Percentiles rank a stretch among this genome's conserved stretches.
Conservation (phyloP, 2,888 invertebrate genomes). For the Orthonevra nobilis region DNA sequence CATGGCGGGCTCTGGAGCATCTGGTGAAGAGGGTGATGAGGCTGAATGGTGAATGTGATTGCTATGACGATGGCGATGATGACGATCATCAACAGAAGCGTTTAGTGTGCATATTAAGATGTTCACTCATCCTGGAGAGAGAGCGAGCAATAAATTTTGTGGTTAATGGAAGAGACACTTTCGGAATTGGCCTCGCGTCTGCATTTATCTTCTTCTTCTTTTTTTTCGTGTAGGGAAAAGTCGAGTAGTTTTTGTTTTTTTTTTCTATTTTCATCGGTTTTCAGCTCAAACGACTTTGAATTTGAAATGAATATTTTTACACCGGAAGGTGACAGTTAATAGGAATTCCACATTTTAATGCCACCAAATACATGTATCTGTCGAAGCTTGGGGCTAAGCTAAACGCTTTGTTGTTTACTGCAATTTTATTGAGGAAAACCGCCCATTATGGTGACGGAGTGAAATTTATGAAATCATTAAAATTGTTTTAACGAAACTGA, state of each 20-base stretch:
- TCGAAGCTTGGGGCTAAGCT: no score
- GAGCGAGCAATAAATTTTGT: slow-evolving; percentile 65
- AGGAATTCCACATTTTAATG: no score
- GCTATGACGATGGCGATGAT: slow-evolving; percentile 56
- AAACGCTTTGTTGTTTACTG: no score
- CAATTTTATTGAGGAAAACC: no score
- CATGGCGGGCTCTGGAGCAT: slow-evolving; percentile 35
- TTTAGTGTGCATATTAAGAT: slow-evolving; percentile 68
- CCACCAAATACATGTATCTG: no score
- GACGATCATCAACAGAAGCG: slow-evolving; percentile 66
- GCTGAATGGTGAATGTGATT: slow-evolving; percentile 5
- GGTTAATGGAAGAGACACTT: slow-evolving; percentile 69
- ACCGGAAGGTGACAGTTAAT: slow-evolving; percentile 63
- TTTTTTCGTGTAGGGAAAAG: slow-evolving; percentile 7
- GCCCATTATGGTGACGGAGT: no score
- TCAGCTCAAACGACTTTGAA: neutral
- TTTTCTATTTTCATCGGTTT: no score
- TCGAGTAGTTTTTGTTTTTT: slow-evolving; percentile 25
- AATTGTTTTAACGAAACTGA: no score
- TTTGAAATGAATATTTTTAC: slow-evolving; percentile 27
- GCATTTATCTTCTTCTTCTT: slow-evolving; percentile 39
- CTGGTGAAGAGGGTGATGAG: slow-evolving; percentile 36
- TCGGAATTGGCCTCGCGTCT: slow-evolving; percentile 57
- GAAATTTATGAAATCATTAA: no score
- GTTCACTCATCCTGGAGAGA: slow-evolving; percentile 56